Evolutionary conservation across 2,888 invertebrate species (phyloP).

Genomic region (Morpho helenor): DNA sequence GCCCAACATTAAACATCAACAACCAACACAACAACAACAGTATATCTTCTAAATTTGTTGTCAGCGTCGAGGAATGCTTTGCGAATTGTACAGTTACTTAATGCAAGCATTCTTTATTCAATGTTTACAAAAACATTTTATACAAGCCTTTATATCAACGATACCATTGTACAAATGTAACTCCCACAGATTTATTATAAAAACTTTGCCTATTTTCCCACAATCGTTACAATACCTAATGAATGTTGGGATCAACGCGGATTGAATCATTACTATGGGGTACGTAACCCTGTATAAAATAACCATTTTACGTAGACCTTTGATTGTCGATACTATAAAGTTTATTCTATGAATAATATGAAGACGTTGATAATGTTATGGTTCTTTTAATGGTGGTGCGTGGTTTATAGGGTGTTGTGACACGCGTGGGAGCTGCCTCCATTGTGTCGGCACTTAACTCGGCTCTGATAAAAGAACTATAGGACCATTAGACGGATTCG

Average conservation of each 20-base stretch:
- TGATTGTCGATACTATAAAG: constrained; percentile 21
- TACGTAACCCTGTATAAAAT: constrained; percentile 44
- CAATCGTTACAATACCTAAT: constrained; percentile 63
- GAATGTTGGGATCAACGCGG: constrained; percentile 61
- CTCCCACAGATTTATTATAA: constrained; percentile 75
- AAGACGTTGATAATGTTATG: constrained; percentile 8
- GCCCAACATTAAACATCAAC: no score
- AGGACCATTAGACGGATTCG: constrained; percentile 74
- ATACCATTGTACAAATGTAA: constrained; percentile 53
- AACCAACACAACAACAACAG: no score
- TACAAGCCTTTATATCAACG: constrained; percentile 38
- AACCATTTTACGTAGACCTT: constrained; percentile 44
- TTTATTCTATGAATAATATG: constrained; percentile 4
- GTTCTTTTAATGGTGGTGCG: constrained; percentile 40
- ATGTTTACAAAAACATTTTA: constrained; percentile 28
- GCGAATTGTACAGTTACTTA: neutral
- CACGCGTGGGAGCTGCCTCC: constrained; percentile 73
- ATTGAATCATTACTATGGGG: constrained; percentile 56
- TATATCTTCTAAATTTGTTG: no score
- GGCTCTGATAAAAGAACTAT: constrained; percentile 69
- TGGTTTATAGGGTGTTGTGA: constrained; percentile 68
- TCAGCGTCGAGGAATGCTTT: no score
- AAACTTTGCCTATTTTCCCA: constrained; percentile 72
- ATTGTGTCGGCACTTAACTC: constrained; percentile 75
- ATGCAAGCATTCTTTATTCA: constrained; percentile 1